Evolutionary conservation across 2,113 vertebrate genomes (phyloP).

Genomic region (Empidonax traillii): DNA sequence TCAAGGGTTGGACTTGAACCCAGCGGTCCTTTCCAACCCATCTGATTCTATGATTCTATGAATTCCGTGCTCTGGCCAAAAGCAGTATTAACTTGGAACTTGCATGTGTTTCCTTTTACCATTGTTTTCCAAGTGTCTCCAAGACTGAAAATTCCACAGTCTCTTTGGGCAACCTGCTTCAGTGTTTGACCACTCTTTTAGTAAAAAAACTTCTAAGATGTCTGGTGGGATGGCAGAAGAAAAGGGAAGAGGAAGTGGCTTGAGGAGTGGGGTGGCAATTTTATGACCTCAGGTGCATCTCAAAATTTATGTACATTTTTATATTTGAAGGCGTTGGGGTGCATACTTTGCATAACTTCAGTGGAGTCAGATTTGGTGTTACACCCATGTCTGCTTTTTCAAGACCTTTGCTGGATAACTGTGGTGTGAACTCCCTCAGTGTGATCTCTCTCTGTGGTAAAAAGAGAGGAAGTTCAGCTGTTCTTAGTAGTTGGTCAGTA

Average conservation of each 20-base stretch:
- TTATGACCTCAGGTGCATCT: neutral
- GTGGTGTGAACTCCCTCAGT: fast-evolving
- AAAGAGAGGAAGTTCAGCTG: neutral
- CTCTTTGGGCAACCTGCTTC: neutral
- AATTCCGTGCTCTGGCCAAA: neutral
- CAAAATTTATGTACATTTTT: neutral
- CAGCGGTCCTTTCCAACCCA: no score
- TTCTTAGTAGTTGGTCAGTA: neutral
- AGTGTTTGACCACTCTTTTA: neutral
- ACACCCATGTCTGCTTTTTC: fast-evolving
- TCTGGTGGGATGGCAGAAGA: neutral
- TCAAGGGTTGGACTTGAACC: no score
- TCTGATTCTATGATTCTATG: no score
- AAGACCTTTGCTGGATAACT: neutral
- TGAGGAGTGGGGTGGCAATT: neutral
- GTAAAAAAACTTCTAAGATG: neutral
- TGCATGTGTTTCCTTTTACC: neutral
- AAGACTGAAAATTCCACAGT: neutral
- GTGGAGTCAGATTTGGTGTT: neutral
- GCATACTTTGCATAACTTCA: neutral
- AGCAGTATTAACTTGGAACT: neutral
- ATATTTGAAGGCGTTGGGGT: neutral
- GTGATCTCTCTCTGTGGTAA: neutral
- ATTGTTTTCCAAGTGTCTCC: neutral
- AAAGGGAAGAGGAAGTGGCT: neutral